A percentile compares a stretch with the other conserved stretches of the same genome.
phyloP scores from a whole-genome alignment of 53 echinoderm and acorn worm species.

The Arbacia lixula region DNA sequence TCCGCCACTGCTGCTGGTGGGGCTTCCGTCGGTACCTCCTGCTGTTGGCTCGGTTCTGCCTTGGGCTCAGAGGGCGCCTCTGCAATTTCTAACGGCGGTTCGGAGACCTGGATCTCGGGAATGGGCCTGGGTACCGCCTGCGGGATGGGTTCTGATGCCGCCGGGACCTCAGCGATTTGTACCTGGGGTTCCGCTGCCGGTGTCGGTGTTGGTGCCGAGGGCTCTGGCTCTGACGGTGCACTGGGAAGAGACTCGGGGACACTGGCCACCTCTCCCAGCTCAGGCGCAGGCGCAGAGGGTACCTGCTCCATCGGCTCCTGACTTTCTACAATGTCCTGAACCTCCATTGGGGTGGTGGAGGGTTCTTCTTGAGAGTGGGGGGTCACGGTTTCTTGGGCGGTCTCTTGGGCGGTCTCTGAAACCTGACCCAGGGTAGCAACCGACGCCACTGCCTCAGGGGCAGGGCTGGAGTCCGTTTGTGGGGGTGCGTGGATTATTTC shows the following conservation, averaged over 20 bases:
- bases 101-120: constrained; percentile 39
- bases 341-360: background rate
- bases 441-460: no score
- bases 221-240: background rate
- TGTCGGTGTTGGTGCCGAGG: background rate
- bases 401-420: background rate
- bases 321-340: constrained; percentile 33
- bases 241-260: constrained; percentile 1
- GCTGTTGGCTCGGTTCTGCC: constrained; percentile 44
- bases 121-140: constrained; percentile 10
- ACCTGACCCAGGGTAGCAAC: constrained; percentile 32
- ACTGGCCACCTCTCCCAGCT: background rate
- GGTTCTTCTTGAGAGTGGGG: background rate
- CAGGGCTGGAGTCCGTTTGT: constrained; percentile 33
- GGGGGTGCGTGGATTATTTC: constrained; percentile 1
- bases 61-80: constrained; percentile 11
- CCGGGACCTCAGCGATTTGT: background rate
- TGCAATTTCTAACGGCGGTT: constrained; percentile 5
- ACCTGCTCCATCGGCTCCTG: constrained; percentile 28
- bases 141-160: background rate
- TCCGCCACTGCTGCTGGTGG: constrained; percentile 9
- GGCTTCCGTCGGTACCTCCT: background rate
- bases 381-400: background rate
- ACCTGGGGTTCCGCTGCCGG: background rate
- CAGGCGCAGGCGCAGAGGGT: constrained; percentile 4